These are phyloP conservation scores for Diachasma alloeum DNA, from an alignment of 1,140 invertebrate species.

Conservation along the genomic window DNA sequence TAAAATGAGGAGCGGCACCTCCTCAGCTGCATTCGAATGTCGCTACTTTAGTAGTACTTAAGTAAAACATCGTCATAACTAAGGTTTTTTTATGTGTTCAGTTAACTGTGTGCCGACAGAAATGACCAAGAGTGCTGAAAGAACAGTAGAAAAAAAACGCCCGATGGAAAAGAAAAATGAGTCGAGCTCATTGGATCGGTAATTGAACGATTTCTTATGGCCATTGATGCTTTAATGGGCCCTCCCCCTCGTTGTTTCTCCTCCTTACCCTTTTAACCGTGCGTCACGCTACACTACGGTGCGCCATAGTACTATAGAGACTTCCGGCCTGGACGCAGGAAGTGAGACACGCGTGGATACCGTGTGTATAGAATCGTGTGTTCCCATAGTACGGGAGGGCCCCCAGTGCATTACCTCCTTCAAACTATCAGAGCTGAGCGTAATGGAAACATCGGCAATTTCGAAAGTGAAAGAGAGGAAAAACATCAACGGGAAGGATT, in stretches of 20 bases:
- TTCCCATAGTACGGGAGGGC: neutral
- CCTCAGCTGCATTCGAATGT: neutral
- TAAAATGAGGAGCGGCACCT: neutral
- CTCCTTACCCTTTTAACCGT: conserved; percentile 42
- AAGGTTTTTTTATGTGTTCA: neutral
- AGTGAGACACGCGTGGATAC: conserved; percentile 59
- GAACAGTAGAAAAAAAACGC: neutral
- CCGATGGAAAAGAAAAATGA: neutral
- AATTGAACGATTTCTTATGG: conserved; percentile 53
- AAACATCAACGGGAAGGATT: neutral
- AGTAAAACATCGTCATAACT: neutral
- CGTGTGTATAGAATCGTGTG: conserved; percentile 47
- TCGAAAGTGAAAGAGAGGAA: neutral
- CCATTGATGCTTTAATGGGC: conserved; percentile 53
- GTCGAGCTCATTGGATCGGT: conserved; percentile 36
- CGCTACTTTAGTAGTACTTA: neutral
- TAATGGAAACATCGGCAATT: neutral
- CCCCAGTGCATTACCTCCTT: neutral
- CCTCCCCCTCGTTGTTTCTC: conserved; percentile 23
- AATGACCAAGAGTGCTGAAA: neutral
- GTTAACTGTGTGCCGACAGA: neutral
- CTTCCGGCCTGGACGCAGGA: conserved; percentile 61
- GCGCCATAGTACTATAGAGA: conserved; percentile 60
- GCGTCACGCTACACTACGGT: conserved; percentile 55
- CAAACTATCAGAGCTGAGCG: neutral